Conservation (phyloP, 2,888 invertebrate species). For the Phortica magna region DNA sequence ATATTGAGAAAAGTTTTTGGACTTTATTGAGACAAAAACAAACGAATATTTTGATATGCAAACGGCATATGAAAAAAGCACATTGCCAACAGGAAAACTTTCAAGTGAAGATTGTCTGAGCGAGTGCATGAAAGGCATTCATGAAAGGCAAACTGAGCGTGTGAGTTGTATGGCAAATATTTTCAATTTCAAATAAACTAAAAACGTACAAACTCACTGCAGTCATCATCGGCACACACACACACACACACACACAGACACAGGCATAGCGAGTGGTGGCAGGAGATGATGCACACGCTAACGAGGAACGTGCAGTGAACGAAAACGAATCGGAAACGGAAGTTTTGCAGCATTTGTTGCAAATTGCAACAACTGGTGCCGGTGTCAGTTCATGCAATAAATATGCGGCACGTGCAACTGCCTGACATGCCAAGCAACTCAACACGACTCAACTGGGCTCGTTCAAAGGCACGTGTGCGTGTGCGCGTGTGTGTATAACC, state of each 20-base stretch:
- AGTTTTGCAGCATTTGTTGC: constrained; percentile 28
- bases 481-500: background rate
- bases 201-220: background rate
- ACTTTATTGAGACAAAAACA: constrained; percentile 1
- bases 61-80: background rate
- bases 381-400: constrained; percentile 51
- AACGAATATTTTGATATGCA: constrained; percentile 23
- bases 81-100: constrained; percentile 19
- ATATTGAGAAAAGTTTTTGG: constrained; percentile 2
- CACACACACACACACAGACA: no score
- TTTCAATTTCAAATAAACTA: constrained; percentile 1
- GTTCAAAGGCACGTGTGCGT: no score
- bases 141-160: background rate
- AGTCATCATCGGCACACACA: no score
- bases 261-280: background rate
- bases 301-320: background rate
- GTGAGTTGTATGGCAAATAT: background rate
- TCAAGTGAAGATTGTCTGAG: constrained; percentile 20
- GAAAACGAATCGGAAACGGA: constrained; percentile 23
- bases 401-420: constrained; percentile 52
- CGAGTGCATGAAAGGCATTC: background rate
- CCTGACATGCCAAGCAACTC: background rate
- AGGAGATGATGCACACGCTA: background rate
- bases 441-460: background rate
- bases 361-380: constrained; percentile 50